A percentile compares a stretch with the other conserved stretches of the same genome.
Evolutionary conservation across 1,140 invertebrate species (phyloP).

Genomic region (Sarcophaga peregrina): DNA sequence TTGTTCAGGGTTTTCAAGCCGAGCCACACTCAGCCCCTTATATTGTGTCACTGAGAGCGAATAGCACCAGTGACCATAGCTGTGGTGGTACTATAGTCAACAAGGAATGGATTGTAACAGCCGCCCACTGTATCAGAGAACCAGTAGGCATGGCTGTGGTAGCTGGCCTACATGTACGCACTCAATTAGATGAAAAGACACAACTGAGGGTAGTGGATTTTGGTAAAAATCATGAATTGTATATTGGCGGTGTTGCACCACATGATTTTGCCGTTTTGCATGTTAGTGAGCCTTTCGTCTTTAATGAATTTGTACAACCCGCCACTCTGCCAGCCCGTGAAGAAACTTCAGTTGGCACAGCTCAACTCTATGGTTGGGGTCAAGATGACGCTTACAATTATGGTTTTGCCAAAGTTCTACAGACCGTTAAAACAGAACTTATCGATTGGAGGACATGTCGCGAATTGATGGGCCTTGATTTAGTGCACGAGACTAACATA

Average conservation of each 20-base stretch:
- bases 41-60: neutral
- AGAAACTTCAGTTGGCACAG: slow-evolving; percentile 53
- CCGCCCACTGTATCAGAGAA: slow-evolving; percentile 51
- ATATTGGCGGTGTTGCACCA: slow-evolving; percentile 67
- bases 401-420: slow-evolving; percentile 54
- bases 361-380: slow-evolving; percentile 68
- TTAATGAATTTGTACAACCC: slow-evolving; percentile 58
- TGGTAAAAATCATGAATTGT: slow-evolving; percentile 67
- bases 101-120: slow-evolving; percentile 46
- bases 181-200: slow-evolving; percentile 53
- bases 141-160: slow-evolving; percentile 34
- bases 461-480: slow-evolving; percentile 31
- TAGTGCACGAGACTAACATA: slow-evolving; percentile 64
- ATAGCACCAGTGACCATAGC: slow-evolving; percentile 43
- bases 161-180: slow-evolving; percentile 60
- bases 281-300: slow-evolving; percentile 67
- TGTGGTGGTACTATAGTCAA: slow-evolving; percentile 51
- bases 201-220: slow-evolving; percentile 37
- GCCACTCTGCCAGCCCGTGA: slow-evolving; percentile 65
- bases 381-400: slow-evolving; percentile 54
- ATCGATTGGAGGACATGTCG: slow-evolving; percentile 51
- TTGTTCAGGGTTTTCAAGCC: slow-evolving; percentile 62
- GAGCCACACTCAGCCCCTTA: slow-evolving; percentile 53
- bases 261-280: slow-evolving; percentile 74
- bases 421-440: slow-evolving; percentile 61